Evolutionary conservation across 2,797 vertebrate species (phyloP).

Genomic region (Lophotriccus pileatus): DNA sequence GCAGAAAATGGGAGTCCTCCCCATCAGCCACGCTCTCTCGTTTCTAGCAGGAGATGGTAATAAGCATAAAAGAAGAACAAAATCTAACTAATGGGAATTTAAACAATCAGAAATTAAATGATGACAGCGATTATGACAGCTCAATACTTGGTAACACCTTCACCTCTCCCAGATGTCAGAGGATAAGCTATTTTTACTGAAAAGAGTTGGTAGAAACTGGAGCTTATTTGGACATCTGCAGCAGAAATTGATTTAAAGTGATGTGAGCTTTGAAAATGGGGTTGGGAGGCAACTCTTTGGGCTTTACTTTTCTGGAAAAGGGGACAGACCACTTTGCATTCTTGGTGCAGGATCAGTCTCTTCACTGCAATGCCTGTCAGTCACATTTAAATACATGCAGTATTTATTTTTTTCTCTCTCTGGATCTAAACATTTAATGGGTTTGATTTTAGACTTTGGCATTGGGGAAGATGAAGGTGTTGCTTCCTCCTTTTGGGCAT

Average conservation of each 20-base stretch:
- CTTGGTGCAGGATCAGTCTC: not conserved
- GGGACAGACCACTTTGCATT: not conserved
- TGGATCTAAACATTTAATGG: not conserved
- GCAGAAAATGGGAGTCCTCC: constrained; percentile 9
- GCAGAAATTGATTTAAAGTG: constrained; percentile 43
- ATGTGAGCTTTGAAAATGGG: constrained; percentile 11
- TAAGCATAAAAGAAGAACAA: constrained; percentile 28
- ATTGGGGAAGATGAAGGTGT: not conserved
- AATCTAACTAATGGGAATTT: constrained; percentile 20
- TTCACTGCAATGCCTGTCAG: not conserved
- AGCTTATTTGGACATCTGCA: constrained; percentile 49
- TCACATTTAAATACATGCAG: not conserved
- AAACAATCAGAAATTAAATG: constrained; percentile 37
- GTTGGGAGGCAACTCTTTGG: not conserved
- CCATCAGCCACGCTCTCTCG: not conserved
- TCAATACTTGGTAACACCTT: constrained; percentile 55
- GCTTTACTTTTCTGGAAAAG: constrained; percentile 21
- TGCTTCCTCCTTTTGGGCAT: not conserved
- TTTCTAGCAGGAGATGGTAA: constrained; percentile 27
- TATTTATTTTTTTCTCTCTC: not conserved
- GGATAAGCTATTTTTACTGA: constrained; percentile 56
- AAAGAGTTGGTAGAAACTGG: constrained; percentile 20
- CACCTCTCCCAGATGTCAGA: constrained; percentile 61
- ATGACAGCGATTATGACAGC: constrained; percentile 50
- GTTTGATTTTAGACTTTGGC: constrained; percentile 1